phyloP scores from a whole-genome alignment of 1,140 invertebrate genomes.

The Saccostrea glomerata region DNA sequence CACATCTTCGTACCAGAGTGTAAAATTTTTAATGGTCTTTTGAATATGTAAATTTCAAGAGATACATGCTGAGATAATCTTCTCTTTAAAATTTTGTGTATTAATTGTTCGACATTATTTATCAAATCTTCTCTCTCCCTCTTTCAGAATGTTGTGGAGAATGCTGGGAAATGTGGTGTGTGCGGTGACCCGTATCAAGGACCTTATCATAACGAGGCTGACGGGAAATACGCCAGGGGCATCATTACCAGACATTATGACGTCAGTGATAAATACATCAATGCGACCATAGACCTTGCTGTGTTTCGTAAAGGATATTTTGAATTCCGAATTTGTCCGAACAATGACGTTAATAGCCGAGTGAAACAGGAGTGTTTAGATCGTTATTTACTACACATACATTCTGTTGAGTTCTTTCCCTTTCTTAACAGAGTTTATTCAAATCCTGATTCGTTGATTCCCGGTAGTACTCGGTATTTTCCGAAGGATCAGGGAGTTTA shows the following conservation, averaged over 20 bases:
- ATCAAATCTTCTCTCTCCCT: not conserved
- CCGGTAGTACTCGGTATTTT: constrained; percentile 40
- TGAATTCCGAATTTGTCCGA: constrained; percentile 56
- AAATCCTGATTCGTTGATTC: not conserved
- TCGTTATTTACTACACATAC: constrained; percentile 74
- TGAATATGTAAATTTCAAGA: too few species aligned
- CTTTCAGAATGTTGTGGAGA: constrained; percentile 39
- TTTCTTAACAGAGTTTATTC: not conserved
- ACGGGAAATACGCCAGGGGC: constrained; percentile 76
- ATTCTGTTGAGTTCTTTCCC: not conserved
- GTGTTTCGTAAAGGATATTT: constrained; percentile 66
- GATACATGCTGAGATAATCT: too few species aligned
- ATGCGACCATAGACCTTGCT: constrained; percentile 65
- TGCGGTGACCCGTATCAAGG: constrained; percentile 78
- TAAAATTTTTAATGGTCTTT: too few species aligned
- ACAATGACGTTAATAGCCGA: constrained; percentile 71
- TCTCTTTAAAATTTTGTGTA: too few species aligned
- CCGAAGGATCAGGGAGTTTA: constrained; percentile 42
- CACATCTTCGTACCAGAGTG: too few species aligned
- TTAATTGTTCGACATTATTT: too few species aligned
- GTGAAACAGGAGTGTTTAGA: constrained; percentile 57
- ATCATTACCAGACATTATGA: constrained; percentile 71
- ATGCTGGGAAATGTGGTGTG: constrained; percentile 78
- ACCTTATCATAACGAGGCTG: constrained; percentile 75
- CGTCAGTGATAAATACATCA: constrained; percentile 71